Evolutionary conservation across 1,140 invertebrate species (phyloP), one percentile per base, ranked within the genome.

Genomic region (Tetramorium simillimum): DNA sequence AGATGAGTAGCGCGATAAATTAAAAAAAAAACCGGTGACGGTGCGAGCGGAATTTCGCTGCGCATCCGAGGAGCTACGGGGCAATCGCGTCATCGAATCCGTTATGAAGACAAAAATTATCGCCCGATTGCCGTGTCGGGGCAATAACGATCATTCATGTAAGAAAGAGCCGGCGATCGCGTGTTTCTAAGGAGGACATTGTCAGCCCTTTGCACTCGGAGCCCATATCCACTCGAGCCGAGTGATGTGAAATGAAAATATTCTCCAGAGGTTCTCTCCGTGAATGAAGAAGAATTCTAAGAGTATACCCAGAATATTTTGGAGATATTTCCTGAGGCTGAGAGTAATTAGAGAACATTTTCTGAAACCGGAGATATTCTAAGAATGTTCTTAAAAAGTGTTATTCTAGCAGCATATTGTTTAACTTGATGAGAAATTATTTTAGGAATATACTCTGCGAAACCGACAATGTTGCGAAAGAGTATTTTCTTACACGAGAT

Each of bases 31-130:
- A 37, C 12, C 12, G 46, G 40, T 24, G 12, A 2, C 18, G 18
- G 18, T 40, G 37, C 65, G 12, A 33, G 24, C 9, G 80, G 24
- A 84, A 75, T 84, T 73, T 56, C n/a, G 14, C 53, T 28, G 33
- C 77, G 46, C 33, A 40, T 37, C 46, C 43, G 46, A 70, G 16
- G n/a, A 33, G 46, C 49, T 51, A 14, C 21, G 37, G 51, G 46
- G 73, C 51, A 78, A 37, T 65, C 60, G 60, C 75, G 58, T 85
- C 82, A 65, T 85, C 73, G 60, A 51, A 78, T 67, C 46, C 75
- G 51, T 37, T 67, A 78, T 43, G 43, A 76, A 53, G 49, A 85
- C 28, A 73, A 67, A 85, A 85, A 63, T 78, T 85, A 78, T 85
- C 33, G 73, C 33, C 73, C 43, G 70, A 75, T 46, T 60, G 43